Conservation (phyloP, 2,888 invertebrate genomes). For the Drosophila parthenogenetica region DNA sequence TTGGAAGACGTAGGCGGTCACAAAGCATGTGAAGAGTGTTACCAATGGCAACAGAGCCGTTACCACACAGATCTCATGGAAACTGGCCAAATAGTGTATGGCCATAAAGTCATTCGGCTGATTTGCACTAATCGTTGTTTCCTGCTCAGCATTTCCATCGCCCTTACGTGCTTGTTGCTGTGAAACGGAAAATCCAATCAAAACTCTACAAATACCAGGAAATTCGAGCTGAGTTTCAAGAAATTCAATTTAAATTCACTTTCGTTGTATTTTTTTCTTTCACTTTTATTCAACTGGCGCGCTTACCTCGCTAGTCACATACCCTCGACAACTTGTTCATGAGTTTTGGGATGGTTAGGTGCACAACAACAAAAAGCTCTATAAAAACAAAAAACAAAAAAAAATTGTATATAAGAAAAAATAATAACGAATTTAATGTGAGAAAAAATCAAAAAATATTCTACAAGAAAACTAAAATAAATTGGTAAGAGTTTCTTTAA, state of each 20-base stretch:
- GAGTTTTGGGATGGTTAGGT: constrained; percentile 50
- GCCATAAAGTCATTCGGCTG: constrained; percentile 85
- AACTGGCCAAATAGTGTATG: constrained; percentile 90
- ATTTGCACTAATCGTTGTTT: constrained; percentile 38
- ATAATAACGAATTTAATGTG: constrained; percentile 7
- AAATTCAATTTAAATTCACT: not conserved
- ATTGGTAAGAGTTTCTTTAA: not conserved
- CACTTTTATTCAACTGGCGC: constrained; percentile 9
- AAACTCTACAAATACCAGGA: not conserved
- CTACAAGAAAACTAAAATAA: not conserved
- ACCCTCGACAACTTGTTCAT: constrained; percentile 34
- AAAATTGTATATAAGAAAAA: constrained; percentile 14
- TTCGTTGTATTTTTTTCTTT: not conserved
- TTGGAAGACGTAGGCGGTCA: constrained; percentile 95
- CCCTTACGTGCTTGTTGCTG: constrained; percentile 39
- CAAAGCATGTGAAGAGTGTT: constrained; percentile 94
- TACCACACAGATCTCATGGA: constrained; percentile 92
- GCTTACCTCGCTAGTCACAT: constrained; percentile 58
- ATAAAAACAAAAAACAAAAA: constrained; percentile 50
- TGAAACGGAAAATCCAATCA: not conserved
- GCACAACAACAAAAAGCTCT: constrained; percentile 71
- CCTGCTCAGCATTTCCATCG: constrained; percentile 8
- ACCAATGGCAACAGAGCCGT: constrained; percentile 94
- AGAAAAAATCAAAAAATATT: constrained; percentile 12
- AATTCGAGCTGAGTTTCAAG: not conserved